Base-by-base conservation (phyloP, 2,113 vertebrate genomes). In the Phoxinus phoxinus region DNA sequence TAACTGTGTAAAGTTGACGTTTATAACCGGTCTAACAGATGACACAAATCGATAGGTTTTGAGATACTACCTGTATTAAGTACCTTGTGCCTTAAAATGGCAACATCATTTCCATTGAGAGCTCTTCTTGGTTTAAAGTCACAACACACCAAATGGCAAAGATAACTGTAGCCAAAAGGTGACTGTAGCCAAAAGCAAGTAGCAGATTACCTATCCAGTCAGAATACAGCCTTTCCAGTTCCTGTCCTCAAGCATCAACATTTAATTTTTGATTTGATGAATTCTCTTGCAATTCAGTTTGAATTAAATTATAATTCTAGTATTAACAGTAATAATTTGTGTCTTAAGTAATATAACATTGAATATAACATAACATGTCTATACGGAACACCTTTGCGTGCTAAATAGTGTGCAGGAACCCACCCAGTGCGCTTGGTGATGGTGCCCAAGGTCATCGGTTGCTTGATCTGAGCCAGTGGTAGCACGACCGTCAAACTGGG, bases 351-450 rank as follows among this genome's bases (percentile, higher is more conserved):
- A 1, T 30, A 10, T 21, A 51, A 51, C 25, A 76, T 27, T 53
- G 15, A 53, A 76, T n/a, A n/a, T n/a, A n/a, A n/a, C n/a, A n/a
- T n/a, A n/a, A n/a, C n/a, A 53, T 25, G 27, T 8, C 48, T 8
- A 51, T 56, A 41, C 10, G 10, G 1, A 44, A 59, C 37, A 44
- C 15, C 2, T 65, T 46, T 9, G 65, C 46, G 37, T 65, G 41
- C 9, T 63, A 13, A 11, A 46, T 4, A 6, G 10, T 35, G 53
- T 41, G 56, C 1, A 77, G 72, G 3, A 75, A 88, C 96, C 95
- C 95, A 99, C 98, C 98, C 97, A 0, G 96, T 96, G 69, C 98
- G 96, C 86, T 99, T 99, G 86, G 97, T 98, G 95, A 99, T 98
- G 92, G 97, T 98, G 82, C 97, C 97, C 72, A 99, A 91, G 12